A percentile compares a stretch with the other conserved stretches of the same genome.
Evolutionary conservation across 2,797 vertebrate genomes (phyloP).

Genomic region (Heteromormyrus szaboi): DNA sequence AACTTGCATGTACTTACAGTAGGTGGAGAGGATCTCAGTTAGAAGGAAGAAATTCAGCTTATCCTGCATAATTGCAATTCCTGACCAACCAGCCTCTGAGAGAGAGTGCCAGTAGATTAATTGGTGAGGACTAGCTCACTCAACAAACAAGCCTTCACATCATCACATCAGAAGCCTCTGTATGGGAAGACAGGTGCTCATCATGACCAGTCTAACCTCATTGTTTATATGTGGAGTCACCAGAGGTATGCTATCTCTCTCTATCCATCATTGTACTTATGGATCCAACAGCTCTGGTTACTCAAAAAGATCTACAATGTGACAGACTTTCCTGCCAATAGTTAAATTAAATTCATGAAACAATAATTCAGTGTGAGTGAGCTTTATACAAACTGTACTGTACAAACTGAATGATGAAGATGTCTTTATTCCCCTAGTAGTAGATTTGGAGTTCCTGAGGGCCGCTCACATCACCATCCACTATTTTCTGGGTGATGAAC

Average conservation of each 20-base stretch:
- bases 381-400: not conserved
- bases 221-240: not conserved
- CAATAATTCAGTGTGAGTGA: not conserved
- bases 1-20: not conserved
- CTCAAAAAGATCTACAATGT: not conserved
- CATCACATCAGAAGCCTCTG: not conserved
- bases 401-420: not conserved
- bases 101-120: not conserved
- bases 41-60: not conserved
- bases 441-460: not conserved
- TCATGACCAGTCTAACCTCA: not conserved
- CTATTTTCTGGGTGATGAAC: not conserved
- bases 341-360: not conserved
- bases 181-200: not conserved
- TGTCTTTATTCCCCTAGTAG: not conserved
- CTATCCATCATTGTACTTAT: not conserved
- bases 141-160: not conserved
- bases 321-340: not conserved
- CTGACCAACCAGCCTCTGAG: not conserved
- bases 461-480: not conserved
- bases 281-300: not conserved
- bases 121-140: not conserved
- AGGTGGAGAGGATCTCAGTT: not conserved
- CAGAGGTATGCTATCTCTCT: not conserved
- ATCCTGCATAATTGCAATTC: not conserved